Percentiles rank a stretch among this genome's conserved stretches.
These are phyloP conservation scores for Shinisaurus crocodilurus DNA, from an alignment of 2,113 vertebrate genomes.

Conservation along the genomic window DNA sequence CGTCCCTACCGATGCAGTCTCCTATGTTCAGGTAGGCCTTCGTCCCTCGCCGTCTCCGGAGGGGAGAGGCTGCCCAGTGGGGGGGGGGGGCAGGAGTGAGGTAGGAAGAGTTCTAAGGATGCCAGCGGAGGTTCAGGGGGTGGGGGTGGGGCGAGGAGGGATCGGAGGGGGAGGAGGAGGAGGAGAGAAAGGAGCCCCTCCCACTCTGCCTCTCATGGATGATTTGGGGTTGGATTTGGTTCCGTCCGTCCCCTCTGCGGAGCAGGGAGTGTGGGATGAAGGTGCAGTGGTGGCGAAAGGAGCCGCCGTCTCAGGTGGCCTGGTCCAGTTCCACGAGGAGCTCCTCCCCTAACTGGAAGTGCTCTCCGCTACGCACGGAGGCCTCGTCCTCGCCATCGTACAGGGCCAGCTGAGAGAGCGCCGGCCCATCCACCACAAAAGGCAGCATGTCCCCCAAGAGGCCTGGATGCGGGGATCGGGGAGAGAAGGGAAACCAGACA, in stretches of 20 bases:
- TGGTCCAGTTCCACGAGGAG: slow-evolving; percentile 45
- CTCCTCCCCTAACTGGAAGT: slow-evolving; percentile 33
- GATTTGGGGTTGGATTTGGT: slow-evolving; percentile 25
- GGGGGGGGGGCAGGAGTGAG: background rate
- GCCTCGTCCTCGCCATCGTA: slow-evolving; percentile 46
- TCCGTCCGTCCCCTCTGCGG: slow-evolving; percentile 23
- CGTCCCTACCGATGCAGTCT: background rate
- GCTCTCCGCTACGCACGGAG: slow-evolving; percentile 11
- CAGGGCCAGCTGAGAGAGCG: slow-evolving; percentile 49
- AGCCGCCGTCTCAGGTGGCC: slow-evolving; percentile 22
- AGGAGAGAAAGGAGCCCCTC: background rate
- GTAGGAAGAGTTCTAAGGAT: slow-evolving; percentile 27
- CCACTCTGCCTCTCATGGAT: slow-evolving; percentile 3
- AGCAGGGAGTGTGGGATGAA: slow-evolving; percentile 6
- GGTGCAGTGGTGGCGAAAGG: background rate
- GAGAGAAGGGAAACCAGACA: too few relatives aligned
- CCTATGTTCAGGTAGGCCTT: background rate
- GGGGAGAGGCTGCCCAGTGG: background rate
- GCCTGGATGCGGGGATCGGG: background rate
- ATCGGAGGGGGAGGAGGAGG: background rate
- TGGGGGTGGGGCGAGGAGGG: background rate
- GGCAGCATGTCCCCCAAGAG: slow-evolving; percentile 31
- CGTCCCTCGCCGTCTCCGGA: background rate
- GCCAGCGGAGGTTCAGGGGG: background rate
- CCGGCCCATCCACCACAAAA: slow-evolving; percentile 42